Evolutionary conservation across 2,797 vertebrate genomes (phyloP).

Genomic region (Chelon labrosus): DNA sequence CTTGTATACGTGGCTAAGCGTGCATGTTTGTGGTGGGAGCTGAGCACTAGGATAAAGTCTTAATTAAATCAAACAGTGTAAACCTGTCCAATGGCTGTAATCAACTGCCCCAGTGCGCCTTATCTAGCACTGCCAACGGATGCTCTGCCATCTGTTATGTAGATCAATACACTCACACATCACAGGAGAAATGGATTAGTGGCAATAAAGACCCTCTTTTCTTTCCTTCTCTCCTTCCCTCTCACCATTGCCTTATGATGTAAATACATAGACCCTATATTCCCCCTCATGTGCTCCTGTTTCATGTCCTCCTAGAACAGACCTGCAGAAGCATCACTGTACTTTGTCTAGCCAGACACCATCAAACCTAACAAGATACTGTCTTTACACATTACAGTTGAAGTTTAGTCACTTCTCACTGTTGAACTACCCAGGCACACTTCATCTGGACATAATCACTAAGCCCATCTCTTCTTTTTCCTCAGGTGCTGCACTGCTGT

Average conservation of each 20-base stretch:
- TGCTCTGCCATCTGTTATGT: constrained; percentile 86
- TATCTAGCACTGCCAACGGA: constrained; percentile 85
- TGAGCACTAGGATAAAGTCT: constrained; percentile 83
- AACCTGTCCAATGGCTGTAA: constrained; percentile 85
- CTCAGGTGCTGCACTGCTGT: constrained; percentile 94
- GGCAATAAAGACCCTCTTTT: constrained; percentile 79
- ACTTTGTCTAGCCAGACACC: constrained; percentile 29
- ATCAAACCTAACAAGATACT: constrained; percentile 9
- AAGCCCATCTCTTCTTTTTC: neutral
- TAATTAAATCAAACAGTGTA: constrained; percentile 89
- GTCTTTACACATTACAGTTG: constrained; percentile 33
- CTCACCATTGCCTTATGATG: constrained; percentile 67
- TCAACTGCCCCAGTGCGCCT: constrained; percentile 85
- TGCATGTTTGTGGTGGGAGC: constrained; percentile 70
- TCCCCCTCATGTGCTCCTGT: constrained; percentile 60
- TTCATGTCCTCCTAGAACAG: constrained; percentile 45
- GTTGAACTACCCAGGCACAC: constrained; percentile 1
- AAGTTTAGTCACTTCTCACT: constrained; percentile 14
- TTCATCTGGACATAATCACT: constrained; percentile 21
- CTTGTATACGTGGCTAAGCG: constrained; percentile 26
- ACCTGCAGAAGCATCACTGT: constrained; percentile 45
- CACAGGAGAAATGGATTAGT: constrained; percentile 85
- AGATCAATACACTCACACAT: constrained; percentile 86
- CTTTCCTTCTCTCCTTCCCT: constrained; percentile 38
- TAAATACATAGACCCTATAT: constrained; percentile 68